phyloP scores from a whole-genome alignment of 2,113 vertebrate genomes.

The Nothocercus nigrocapillus region DNA sequence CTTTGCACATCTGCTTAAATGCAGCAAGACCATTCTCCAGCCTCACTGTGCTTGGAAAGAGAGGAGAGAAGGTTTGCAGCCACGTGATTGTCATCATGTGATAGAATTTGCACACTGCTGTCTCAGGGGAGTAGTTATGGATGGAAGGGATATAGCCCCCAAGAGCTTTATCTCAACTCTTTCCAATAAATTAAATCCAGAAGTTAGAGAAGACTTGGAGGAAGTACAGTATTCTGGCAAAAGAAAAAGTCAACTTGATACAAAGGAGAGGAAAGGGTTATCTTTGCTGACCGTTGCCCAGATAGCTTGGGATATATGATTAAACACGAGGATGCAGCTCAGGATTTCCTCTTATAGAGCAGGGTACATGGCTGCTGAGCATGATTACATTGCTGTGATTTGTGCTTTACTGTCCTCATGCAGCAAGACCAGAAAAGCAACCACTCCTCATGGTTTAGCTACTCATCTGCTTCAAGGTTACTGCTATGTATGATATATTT shows the following conservation, averaged over 20 bases:
- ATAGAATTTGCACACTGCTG: background rate
- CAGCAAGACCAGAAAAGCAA: background rate
- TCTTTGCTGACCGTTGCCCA: background rate
- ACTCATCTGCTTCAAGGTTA: background rate
- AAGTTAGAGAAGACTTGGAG: background rate
- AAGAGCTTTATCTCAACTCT: background rate
- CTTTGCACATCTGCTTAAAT: background rate
- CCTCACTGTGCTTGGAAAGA: background rate
- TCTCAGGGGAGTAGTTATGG: background rate
- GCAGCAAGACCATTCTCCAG: too few species aligned
- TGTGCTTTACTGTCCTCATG: background rate
- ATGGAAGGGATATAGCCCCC: background rate
- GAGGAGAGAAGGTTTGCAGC: background rate
- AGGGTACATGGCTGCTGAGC: constrained; percentile 5
- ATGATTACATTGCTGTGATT: background rate
- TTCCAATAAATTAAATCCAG: background rate
- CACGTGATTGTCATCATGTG: background rate
- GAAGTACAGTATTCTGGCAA: background rate
- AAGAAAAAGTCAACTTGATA: background rate
- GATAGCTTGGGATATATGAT: background rate
- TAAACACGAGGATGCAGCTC: background rate
- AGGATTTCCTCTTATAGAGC: background rate
- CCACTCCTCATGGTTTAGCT: background rate
- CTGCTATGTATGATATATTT: background rate
- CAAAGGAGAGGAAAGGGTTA: background rate